Base-by-base conservation (phyloP, 2,888 invertebrate genomes). In the Apodemia duryi region DNA sequence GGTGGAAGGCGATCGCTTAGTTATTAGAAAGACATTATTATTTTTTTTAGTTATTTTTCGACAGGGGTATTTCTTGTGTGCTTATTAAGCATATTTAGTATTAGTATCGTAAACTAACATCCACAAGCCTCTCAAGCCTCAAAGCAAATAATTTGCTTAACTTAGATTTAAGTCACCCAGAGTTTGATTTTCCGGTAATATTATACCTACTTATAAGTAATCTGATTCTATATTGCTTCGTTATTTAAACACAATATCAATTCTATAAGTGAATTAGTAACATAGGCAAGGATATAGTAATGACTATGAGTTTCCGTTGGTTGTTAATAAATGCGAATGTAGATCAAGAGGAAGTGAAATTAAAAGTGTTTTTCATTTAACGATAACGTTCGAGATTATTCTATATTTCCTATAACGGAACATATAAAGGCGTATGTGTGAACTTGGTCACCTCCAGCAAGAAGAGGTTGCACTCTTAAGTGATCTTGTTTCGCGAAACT, bases 381-480 rank as follows among this genome's bases (percentile, higher is more conserved):
- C 35, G 57, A 64, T 60, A 43, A 32, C 35, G 61, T 61, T 49
- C 51, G 61, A 65, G 61, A 65, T 60, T 65, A 65, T 65, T 65
- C 64, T 61, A 49, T 38, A 61, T 65, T 65, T 51, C 64, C 64
- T 65, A 65, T 65, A 65, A 65, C 51, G 61, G 62, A 62, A 32
- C 49, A 46, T 62, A 13, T 9, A 54, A 28, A 32, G 13, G 32
- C 13, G 46, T 41, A 43, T 61, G 41, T 54, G 66, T 67, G 43
- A 61, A 66, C 65, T 61, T 66, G 67, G 67, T 67, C 66, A 63
- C 69, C 68, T 67, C 69, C 72, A 68, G 70, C 65, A 69, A 73
- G 74, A 71, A 72, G 69, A 61, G 65, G 52, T 51, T 61, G 41
- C 52, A 49, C 46, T 32, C 41, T 63, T 54, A 52, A 52, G 28